These are phyloP conservation scores for Grantiella picta DNA, from an alignment of 2,113 vertebrate species.

Conservation along the genomic window DNA sequence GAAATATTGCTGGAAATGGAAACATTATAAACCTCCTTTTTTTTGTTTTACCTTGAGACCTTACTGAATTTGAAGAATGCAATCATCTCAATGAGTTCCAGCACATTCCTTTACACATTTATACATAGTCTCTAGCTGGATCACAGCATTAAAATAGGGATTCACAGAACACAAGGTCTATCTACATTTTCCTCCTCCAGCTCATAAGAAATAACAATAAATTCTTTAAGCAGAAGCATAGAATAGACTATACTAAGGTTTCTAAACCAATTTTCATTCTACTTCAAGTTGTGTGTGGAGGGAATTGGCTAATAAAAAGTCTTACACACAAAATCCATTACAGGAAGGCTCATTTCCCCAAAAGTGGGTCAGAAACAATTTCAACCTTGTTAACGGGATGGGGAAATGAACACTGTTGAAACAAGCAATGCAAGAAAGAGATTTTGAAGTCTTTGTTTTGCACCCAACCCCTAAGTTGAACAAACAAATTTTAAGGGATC, in stretches of 20 bases:
- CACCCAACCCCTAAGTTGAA: slow-evolving; percentile 7
- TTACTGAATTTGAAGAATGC: neutral
- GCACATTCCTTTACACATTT: neutral
- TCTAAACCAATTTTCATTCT: slow-evolving; percentile 47
- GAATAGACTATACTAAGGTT: neutral
- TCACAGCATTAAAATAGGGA: neutral
- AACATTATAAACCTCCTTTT: neutral
- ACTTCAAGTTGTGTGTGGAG: slow-evolving; percentile 30
- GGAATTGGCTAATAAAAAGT: slow-evolving; percentile 58
- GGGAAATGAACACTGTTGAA: slow-evolving; percentile 1
- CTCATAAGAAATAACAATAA: neutral
- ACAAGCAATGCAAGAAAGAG: neutral
- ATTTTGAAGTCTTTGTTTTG: slow-evolving; percentile 47
- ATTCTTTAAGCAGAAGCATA: neutral
- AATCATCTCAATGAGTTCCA: neutral
- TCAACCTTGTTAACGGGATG: neutral
- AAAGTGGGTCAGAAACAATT: slow-evolving; percentile 54
- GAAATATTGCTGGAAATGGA: neutral
- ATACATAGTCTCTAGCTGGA: neutral
- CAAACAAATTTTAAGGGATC: slow-evolving; percentile 41
- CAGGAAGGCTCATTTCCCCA: slow-evolving; percentile 38
- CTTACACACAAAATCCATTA: slow-evolving; percentile 56
- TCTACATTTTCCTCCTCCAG: neutral
- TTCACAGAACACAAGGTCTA: neutral
- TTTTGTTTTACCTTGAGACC: neutral